These are phyloP conservation scores for Aselliscus stoliczkanus DNA, from an alignment of 2,797 vertebrate species.

Conservation along the genomic window DNA sequence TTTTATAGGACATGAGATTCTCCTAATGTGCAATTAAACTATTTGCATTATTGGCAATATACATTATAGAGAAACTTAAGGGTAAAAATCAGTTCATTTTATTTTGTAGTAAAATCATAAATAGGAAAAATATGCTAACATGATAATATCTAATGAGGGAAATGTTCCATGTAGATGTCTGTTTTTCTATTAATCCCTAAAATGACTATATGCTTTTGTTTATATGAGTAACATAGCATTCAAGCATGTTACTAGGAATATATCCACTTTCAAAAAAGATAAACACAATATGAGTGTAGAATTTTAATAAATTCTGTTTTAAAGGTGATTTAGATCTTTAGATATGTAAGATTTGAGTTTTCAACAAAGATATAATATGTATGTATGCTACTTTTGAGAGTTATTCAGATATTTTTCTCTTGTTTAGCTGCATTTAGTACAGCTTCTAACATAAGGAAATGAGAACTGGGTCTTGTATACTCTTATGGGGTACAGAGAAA, in stretches of 20 bases:
- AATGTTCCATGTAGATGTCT: slow-evolving; percentile 77
- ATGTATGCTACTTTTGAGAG: slow-evolving; percentile 40
- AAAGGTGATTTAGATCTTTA: slow-evolving; percentile 67
- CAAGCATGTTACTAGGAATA: slow-evolving; percentile 67
- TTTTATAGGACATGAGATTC: slow-evolving; percentile 39
- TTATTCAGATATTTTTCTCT: slow-evolving; percentile 43
- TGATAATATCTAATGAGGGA: slow-evolving; percentile 76
- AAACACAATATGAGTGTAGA: slow-evolving; percentile 65
- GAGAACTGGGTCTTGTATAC: slow-evolving; percentile 66
- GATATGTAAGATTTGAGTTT: slow-evolving; percentile 63
- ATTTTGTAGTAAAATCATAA: slow-evolving; percentile 75
- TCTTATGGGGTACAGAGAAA: slow-evolving; percentile 61
- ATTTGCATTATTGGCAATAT: slow-evolving; percentile 66
- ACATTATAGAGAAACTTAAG: slow-evolving; percentile 63
- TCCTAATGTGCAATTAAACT: slow-evolving; percentile 60
- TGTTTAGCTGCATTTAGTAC: slow-evolving; percentile 26
- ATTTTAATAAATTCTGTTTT: slow-evolving; percentile 72
- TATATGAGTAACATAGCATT: slow-evolving; percentile 68
- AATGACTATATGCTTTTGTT: slow-evolving; percentile 78
- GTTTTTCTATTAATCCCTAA: slow-evolving; percentile 77
- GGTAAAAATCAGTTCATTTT: slow-evolving; percentile 73
- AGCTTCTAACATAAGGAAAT: slow-evolving; percentile 61
- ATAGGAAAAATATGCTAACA: slow-evolving; percentile 74
- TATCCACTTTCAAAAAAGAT: slow-evolving; percentile 69
- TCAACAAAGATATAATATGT: slow-evolving; percentile 35